These are phyloP conservation scores for Zaprionus bogoriensis DNA, from an alignment of 2,888 invertebrate species.

Conservation along the genomic window DNA sequence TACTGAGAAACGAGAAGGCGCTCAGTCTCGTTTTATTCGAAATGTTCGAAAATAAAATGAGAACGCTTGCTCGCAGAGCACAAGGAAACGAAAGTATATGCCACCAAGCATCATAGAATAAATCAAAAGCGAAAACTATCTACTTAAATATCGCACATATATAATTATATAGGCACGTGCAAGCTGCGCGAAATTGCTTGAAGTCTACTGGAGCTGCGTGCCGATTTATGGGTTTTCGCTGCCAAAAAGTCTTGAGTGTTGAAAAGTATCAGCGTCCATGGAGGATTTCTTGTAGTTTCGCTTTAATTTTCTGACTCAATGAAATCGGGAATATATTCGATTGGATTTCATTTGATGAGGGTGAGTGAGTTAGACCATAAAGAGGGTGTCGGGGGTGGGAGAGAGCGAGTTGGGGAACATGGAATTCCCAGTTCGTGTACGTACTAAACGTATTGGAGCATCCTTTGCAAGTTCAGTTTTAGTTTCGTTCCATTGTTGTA, in stretches of 20 bases:
- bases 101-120: constrained; percentile 1
- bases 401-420: too few relatives aligned
- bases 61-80: not conserved
- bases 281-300: too few relatives aligned
- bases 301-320: too few relatives aligned
- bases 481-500: too few relatives aligned
- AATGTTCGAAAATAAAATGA: constrained; percentile 45
- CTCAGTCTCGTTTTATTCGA: constrained; percentile 59
- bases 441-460: too few relatives aligned
- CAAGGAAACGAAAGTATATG: constrained; percentile 12
- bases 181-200: not conserved
- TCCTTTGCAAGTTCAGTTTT: too few relatives aligned
- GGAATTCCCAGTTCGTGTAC: too few relatives aligned
- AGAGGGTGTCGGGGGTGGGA: too few relatives aligned
- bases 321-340: too few relatives aligned
- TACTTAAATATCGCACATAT: not conserved
- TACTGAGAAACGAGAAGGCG: constrained; percentile 55
- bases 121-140: constrained; percentile 14
- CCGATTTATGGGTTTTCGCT: not conserved
- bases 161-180: not conserved
- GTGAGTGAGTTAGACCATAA: too few relatives aligned
- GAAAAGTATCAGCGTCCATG: too few relatives aligned
- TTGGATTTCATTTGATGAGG: too few relatives aligned
- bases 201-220: constrained; percentile 11
- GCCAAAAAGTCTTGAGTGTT: not conserved